Evolutionary conservation across 2,113 vertebrate genomes (phyloP), one percentile per base, ranked within the genome.

Genomic region (Austrofundulus limnaeus): DNA sequence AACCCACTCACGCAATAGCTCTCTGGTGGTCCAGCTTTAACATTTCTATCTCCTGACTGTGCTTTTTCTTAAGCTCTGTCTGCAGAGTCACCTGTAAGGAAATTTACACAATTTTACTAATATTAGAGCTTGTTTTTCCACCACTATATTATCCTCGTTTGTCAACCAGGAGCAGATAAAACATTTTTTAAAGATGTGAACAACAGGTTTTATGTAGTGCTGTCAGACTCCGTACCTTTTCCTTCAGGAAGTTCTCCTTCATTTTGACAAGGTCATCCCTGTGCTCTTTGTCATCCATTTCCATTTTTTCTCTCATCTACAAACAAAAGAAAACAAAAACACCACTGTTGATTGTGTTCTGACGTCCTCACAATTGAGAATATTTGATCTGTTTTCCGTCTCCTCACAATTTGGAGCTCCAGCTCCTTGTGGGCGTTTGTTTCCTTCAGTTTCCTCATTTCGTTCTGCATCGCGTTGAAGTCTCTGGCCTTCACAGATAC

Each of bases 1-100:
- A n/a, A n/a, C n/a, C 25, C 53, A 87, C 95, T 95, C 89, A 97
- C 94, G 80, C 66, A 84, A 94, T 48, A 23, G 94, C 94, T 70
- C 95, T 93, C 69, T 61, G 89, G 86, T 94, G 94, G 72, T 94
- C 90, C 70, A 61, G 84, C 61, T 93, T 91, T 70, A 93, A 77
- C 82, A 78, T 78, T 39, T 88, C 67, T 61, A 95, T 89, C 76
- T 54, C 48, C 38, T 11, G 28, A 51, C 43, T 46, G 34, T 21
- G 19, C 19, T 21, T 84, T 92, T 86, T 87, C 88, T 77, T 94
- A 92, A 12, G 93, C 72, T 95, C 94, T 62, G 78, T 88, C 90
- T 95, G 92, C 64, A 94, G 77, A 46, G 85, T 87, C 66, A 84
- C 83, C 95, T 96, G 72, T 17, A 24, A n/a, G 41, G 51, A 80